Percentiles rank a stretch among this genome's conserved stretches.
phyloP scores from a whole-genome alignment of 2,113 vertebrate species.

The Chloropsis cyanopogon region DNA sequence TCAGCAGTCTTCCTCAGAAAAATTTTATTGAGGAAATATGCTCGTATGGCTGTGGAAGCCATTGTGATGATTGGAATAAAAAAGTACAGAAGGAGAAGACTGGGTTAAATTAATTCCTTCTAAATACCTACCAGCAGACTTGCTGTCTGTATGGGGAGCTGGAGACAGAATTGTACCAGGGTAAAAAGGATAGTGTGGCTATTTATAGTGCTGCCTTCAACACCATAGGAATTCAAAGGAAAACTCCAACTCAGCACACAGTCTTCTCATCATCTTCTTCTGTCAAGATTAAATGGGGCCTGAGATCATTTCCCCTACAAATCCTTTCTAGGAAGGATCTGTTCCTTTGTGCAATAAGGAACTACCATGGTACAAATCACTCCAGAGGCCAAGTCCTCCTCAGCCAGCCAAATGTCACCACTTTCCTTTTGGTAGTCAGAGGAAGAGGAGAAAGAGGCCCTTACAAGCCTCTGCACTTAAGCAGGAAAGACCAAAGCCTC shows the following conservation, averaged over 20 bases:
- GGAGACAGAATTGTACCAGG: conserved; percentile 40
- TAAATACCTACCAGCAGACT: conserved; percentile 55
- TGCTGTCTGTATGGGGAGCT: conserved; percentile 4
- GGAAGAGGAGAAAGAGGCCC: neutral
- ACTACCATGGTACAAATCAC: neutral
- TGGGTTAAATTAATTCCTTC: conserved; percentile 57
- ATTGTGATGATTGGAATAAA: neutral
- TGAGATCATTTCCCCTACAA: conserved; percentile 16
- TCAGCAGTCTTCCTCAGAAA: neutral
- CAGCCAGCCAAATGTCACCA: neutral
- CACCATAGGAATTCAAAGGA: conserved; percentile 58
- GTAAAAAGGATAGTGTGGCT: conserved; percentile 46
- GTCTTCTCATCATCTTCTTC: conserved; percentile 50
- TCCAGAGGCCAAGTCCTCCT: neutral
- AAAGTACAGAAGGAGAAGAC: neutral
- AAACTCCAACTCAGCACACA: conserved; percentile 50
- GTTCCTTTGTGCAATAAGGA: neutral
- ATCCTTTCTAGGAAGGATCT: neutral
- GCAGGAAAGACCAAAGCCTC: neutral
- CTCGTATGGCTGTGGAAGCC: neutral
- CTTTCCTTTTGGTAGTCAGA: neutral
- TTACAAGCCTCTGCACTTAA: neutral
- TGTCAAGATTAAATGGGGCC: conserved; percentile 39
- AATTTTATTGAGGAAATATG: conserved; percentile 10
- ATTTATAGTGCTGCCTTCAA: conserved; percentile 57